Percentiles rank a stretch among this genome's conserved stretches.
phyloP scores from a whole-genome alignment of 2,113 vertebrate species.

The Chloropsis cyanopogon region DNA sequence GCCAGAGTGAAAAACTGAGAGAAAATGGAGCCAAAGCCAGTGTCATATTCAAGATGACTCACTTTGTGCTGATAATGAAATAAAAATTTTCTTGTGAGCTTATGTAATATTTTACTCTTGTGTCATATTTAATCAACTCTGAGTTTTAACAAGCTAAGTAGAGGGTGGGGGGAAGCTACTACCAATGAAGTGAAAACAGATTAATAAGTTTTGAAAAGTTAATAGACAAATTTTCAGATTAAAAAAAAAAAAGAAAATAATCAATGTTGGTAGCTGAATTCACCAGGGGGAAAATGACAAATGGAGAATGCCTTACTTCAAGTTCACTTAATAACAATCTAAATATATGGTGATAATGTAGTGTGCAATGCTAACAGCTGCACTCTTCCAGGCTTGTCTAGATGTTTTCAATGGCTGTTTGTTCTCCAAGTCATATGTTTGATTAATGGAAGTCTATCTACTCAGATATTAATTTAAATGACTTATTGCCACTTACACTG shows the following conservation, averaged over 20 bases:
- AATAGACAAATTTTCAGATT: slow-evolving; percentile 36
- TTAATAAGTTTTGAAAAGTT: slow-evolving; percentile 50
- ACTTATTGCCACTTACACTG: background rate
- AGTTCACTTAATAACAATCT: slow-evolving; percentile 51
- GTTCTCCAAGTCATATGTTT: background rate
- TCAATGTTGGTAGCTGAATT: slow-evolving; percentile 30
- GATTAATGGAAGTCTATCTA: background rate
- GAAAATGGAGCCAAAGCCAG: slow-evolving; percentile 57
- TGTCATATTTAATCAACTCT: slow-evolving; percentile 67
- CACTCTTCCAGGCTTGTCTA: background rate
- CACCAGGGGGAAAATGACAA: slow-evolving; percentile 20
- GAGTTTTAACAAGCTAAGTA: slow-evolving; percentile 39
- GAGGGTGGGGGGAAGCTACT: background rate
- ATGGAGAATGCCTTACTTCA: slow-evolving; percentile 38
- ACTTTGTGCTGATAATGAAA: slow-evolving; percentile 65
- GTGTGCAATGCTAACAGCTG: slow-evolving; percentile 5
- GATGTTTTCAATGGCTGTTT: slow-evolving; percentile 8
- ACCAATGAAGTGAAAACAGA: slow-evolving; percentile 30
- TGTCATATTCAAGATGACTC: slow-evolving; percentile 74
- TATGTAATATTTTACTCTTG: slow-evolving; percentile 63
- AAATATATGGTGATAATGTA: slow-evolving; percentile 46
- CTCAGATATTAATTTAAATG: background rate
- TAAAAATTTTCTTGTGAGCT: slow-evolving; percentile 52
- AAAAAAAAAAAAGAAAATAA: background rate
- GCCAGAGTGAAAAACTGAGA: slow-evolving; percentile 20